phyloP scores from a whole-genome alignment of 2,797 vertebrate genomes.

The Chaenodraco wilsoni region DNA sequence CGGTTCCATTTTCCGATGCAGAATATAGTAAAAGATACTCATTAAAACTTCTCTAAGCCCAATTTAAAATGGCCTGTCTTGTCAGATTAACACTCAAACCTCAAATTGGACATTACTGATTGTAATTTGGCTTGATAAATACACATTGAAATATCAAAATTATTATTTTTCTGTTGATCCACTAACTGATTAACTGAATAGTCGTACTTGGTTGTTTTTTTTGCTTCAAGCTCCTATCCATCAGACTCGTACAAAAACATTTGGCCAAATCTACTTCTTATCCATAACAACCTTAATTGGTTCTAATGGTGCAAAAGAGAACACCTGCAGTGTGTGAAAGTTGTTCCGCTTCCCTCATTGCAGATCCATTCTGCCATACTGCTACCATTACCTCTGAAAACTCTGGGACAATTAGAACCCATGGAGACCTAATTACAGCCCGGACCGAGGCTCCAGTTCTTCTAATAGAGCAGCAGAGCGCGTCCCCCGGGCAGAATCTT shows the following conservation, averaged over 20 bases:
- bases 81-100: background rate
- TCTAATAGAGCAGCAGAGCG: constrained; percentile 70
- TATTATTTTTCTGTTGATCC: background rate
- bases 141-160: background rate
- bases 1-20: background rate
- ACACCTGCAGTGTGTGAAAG: constrained; percentile 15
- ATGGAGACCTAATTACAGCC: constrained; percentile 82
- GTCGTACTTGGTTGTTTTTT: background rate
- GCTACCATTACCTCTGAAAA: constrained; percentile 61
- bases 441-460: constrained; percentile 64
- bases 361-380: constrained; percentile 51
- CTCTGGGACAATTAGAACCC: constrained; percentile 80
- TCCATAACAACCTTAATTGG: constrained; percentile 37
- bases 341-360: constrained; percentile 23
- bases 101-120: background rate
- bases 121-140: background rate
- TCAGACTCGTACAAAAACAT: constrained; percentile 13
- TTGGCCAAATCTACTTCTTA: constrained; percentile 19
- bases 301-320: constrained; percentile 12
- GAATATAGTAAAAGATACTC: background rate
- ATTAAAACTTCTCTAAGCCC: background rate
- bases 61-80: background rate
- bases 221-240: constrained; percentile 7
- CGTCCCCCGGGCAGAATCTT: constrained; percentile 72
- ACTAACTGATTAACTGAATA: background rate